phyloP scores from a whole-genome alignment of 1,140 invertebrate species.

The Ephestia elutella region DNA sequence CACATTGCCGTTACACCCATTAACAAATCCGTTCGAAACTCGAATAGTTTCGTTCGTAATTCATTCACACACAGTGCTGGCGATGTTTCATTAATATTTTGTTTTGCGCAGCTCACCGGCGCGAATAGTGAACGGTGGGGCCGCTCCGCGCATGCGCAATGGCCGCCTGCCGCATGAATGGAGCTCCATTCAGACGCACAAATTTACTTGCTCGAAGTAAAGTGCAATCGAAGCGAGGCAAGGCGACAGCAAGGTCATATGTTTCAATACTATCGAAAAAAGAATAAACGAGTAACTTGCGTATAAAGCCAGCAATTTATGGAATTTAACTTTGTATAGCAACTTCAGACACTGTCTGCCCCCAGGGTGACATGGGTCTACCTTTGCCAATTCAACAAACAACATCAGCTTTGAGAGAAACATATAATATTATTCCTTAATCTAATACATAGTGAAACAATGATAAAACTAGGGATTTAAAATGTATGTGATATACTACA shows the following conservation, averaged over 20 bases:
- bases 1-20: not conserved
- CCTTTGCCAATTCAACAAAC: not conserved
- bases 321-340: too few relatives aligned
- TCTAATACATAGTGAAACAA: too few relatives aligned
- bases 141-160: slow-evolving; percentile 29
- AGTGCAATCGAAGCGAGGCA: slow-evolving; percentile 13
- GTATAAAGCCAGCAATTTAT: too few relatives aligned
- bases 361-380: not conserved
- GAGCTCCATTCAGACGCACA: slow-evolving; percentile 42
- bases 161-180: slow-evolving; percentile 46
- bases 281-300: too few relatives aligned
- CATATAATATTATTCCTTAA: too few relatives aligned
- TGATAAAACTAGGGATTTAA: too few relatives aligned
- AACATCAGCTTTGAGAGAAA: too few relatives aligned
- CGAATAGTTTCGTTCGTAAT: not conserved
- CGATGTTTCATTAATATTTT: slow-evolving; percentile 3
- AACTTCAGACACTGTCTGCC: too few relatives aligned
- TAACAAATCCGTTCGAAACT: not conserved
- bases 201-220: slow-evolving; percentile 16
- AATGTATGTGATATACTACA: too few relatives aligned
- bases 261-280: too few relatives aligned
- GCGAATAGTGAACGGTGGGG: slow-evolving; percentile 33
- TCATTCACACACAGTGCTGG: not conserved
- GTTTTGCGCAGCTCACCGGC: slow-evolving; percentile 9
- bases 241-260: too few relatives aligned